phyloP scores from a whole-genome alignment of 1,140 invertebrate species.

The Latrodectus geometricus region DNA sequence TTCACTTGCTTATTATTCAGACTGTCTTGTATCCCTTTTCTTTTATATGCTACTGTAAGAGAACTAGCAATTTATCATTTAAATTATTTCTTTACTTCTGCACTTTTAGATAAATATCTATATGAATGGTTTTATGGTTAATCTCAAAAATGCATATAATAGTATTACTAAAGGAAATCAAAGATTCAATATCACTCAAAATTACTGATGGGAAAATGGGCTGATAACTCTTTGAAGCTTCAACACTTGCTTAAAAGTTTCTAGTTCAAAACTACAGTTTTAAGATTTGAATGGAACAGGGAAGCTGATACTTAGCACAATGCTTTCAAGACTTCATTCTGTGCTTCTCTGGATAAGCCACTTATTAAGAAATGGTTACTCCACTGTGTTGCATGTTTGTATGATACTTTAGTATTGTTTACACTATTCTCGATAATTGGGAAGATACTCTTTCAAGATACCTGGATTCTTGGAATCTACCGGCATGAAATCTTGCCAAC shows the following conservation, averaged over 20 bases:
- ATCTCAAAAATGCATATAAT: neutral
- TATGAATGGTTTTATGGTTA: conserved; percentile 20
- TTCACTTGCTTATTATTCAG: conserved; percentile 30
- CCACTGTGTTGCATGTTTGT: conserved; percentile 6
- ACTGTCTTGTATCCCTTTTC: conserved; percentile 33
- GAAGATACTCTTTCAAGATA: too few species aligned
- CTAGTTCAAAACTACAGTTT: neutral
- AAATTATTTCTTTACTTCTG: conserved; percentile 17
- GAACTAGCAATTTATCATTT: neutral
- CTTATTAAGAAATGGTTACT: conserved; percentile 23
- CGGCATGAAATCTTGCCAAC: too few species aligned
- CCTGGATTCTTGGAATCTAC: too few species aligned
- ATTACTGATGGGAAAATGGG: neutral
- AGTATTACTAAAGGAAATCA: neutral
- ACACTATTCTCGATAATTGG: conserved; percentile 5
- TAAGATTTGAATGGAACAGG: neutral
- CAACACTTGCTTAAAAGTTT: neutral
- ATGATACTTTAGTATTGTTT: conserved; percentile 17
- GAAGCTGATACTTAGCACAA: neutral
- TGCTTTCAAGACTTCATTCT: neutral
- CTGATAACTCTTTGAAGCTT: neutral
- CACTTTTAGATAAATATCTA: neutral
- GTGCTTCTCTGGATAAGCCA: neutral
- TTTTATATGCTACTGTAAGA: conserved; percentile 18
- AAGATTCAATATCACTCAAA: neutral